A percentile compares a stretch with the other conserved stretches of the same genome.
These are phyloP conservation scores for Orchesella flavescens DNA, from an alignment of 2,888 invertebrate species.

Conservation along the genomic window DNA sequence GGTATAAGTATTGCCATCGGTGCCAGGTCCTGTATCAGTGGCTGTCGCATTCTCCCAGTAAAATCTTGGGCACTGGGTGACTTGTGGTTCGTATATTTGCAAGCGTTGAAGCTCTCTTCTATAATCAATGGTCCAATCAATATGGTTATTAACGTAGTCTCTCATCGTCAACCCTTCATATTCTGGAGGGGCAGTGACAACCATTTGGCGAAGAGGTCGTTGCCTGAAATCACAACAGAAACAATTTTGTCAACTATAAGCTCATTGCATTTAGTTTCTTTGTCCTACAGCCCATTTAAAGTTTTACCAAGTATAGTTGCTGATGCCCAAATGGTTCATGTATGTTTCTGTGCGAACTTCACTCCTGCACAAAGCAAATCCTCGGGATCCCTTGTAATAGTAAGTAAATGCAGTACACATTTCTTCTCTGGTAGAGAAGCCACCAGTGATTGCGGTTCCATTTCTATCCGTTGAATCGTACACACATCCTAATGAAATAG, in stretches of 20 bases:
- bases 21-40: constrained; percentile 13
- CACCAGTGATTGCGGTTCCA: neutral
- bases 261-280: too few species aligned
- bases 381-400: neutral
- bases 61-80: constrained; percentile 25
- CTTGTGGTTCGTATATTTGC: constrained; percentile 18
- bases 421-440: constrained; percentile 8
- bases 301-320: constrained; percentile 20
- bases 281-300: too few species aligned
- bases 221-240: too few species aligned
- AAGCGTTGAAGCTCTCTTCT: neutral
- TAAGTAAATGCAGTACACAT: constrained; percentile 27
- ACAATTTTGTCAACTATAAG: too few species aligned
- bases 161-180: constrained; percentile 14
- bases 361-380: constrained; percentile 23
- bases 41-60: constrained; percentile 7
- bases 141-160: constrained; percentile 12
- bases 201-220: constrained; percentile 16
- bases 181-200: neutral
- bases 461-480: neutral
- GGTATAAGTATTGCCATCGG: constrained; percentile 30
- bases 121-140: constrained; percentile 14
- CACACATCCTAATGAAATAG: neutral
- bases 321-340: neutral
- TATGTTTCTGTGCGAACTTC: neutral